phyloP scores from a whole-genome alignment of 2,888 invertebrate species.

The Leptopterna dolabrata region DNA sequence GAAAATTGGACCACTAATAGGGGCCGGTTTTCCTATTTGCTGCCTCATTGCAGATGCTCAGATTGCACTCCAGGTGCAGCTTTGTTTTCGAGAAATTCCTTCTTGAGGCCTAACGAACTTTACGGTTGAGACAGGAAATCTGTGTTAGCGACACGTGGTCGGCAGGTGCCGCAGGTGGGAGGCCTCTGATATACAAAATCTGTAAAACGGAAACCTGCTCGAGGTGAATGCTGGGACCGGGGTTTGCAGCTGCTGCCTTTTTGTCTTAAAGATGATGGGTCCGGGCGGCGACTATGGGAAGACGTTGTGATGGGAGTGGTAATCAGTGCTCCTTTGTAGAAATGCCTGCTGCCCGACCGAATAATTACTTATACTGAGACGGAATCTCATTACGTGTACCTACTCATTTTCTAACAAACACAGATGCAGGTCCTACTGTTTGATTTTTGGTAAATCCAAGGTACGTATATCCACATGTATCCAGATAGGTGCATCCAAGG shows the following conservation, averaged over 20 bases:
- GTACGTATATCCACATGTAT: too few relatives aligned
- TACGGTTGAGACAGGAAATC: background rate
- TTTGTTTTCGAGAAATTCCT: background rate
- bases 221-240: background rate
- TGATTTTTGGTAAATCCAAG: too few relatives aligned
- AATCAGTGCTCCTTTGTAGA: background rate
- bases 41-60: background rate
- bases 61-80: background rate
- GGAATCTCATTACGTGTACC: too few relatives aligned
- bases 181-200: background rate
- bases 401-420: too few relatives aligned
- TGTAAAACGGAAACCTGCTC: background rate
- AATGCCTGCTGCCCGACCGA: background rate
- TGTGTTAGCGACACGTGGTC: background rate
- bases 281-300: background rate
- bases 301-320: background rate
- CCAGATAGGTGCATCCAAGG: too few relatives aligned
- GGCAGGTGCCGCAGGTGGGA: constrained; percentile 18
- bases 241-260: background rate
- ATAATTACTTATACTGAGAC: too few relatives aligned
- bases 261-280: background rate
- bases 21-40: background rate
- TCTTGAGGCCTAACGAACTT: background rate
- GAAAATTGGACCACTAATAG: too few relatives aligned
- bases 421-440: too few relatives aligned